These are phyloP conservation scores for Ennomos erosarius DNA, from an alignment of 2,888 invertebrate species.

Conservation along the genomic window DNA sequence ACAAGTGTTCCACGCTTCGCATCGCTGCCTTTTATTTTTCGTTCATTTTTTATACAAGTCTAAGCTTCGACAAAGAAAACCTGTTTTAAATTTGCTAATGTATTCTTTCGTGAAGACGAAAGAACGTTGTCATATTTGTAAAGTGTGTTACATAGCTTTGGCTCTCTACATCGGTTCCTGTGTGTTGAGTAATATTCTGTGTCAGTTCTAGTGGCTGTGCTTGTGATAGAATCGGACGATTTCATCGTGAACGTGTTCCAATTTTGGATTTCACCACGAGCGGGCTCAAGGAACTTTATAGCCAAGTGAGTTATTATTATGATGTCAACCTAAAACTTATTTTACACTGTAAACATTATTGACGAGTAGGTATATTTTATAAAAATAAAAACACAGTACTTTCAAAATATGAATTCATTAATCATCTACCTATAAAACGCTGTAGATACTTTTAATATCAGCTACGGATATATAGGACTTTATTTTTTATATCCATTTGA, in stretches of 20 bases:
- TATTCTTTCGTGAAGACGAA: constrained; percentile 56
- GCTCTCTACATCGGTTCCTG: constrained; percentile 73
- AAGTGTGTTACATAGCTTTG: constrained; percentile 60
- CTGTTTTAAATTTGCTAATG: constrained; percentile 63
- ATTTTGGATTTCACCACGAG: constrained; percentile 84
- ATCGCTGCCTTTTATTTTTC: constrained; percentile 69
- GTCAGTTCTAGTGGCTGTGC: constrained; percentile 81
- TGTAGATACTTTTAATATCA: too few species aligned
- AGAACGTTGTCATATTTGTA: constrained; percentile 52
- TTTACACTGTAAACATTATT: constrained; percentile 5
- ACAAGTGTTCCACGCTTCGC: constrained; percentile 67
- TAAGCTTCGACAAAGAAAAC: constrained; percentile 67
- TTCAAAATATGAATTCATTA: too few species aligned
- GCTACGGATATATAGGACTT: too few species aligned
- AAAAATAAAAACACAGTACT: neutral
- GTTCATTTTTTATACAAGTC: constrained; percentile 68
- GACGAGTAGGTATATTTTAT: constrained; percentile 9
- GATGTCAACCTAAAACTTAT: too few species aligned
- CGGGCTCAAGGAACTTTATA: constrained; percentile 84
- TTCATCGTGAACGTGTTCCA: constrained; percentile 81
- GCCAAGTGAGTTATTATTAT: constrained; percentile 75
- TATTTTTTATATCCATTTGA: neutral
- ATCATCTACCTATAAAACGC: too few species aligned
- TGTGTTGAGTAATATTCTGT: constrained; percentile 82
- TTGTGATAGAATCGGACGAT: constrained; percentile 80